Evolutionary conservation across 53 echinoderm and acorn worm species (phyloP), one percentile per base, ranked within the genome.

Genomic region (Antedon mediterranea): DNA sequence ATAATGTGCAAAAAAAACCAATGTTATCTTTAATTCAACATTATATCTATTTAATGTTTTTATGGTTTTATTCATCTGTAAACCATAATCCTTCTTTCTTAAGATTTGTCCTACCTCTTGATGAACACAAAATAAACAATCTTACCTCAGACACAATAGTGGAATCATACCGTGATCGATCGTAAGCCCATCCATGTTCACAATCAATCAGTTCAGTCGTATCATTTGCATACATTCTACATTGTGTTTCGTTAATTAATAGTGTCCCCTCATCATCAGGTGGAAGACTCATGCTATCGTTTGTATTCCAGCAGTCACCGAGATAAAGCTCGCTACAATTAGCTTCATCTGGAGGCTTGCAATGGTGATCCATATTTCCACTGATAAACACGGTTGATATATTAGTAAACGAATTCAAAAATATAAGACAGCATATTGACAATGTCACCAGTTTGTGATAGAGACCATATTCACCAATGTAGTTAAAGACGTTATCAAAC

Each of bases 401-500:
- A 30, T 72, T 72, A 37, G 71, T 33, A 26, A 77, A 77, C 0
- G 83, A 41, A 5, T 34, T 71, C 3, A 71, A 9, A 27, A 77
- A 77, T 0, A 42, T 73, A 28, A 83, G 33, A 0, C 71, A 43
- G 28, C 83, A 83, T 9, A 34, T 34, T 9, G 73, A 72, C 18
- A 43, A 72, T 71, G 77, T 77, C 30, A 73, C 73, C 33, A 34
- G 72, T 20, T 27, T 32, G 30, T 83, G 83, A 77, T 83, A 83
- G 0, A 72, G 71, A 26, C 83, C 83, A 77, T 77, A 83, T 37
- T 77, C 77, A 0, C 83, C 83, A 34, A 72, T 71, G 0, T 9
- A 30, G 15, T 71, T 71, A 30, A 83, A 31, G 30, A 83, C 72
- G 43, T 77, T 77, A 34, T 83, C 83, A 26, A 83, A 83, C 77